A percentile compares a stretch with the other conserved stretches of the same genome.
These are phyloP conservation scores for Coturnix japonica DNA, from an alignment of 2,113 vertebrate species.

Conservation along the genomic window DNA sequence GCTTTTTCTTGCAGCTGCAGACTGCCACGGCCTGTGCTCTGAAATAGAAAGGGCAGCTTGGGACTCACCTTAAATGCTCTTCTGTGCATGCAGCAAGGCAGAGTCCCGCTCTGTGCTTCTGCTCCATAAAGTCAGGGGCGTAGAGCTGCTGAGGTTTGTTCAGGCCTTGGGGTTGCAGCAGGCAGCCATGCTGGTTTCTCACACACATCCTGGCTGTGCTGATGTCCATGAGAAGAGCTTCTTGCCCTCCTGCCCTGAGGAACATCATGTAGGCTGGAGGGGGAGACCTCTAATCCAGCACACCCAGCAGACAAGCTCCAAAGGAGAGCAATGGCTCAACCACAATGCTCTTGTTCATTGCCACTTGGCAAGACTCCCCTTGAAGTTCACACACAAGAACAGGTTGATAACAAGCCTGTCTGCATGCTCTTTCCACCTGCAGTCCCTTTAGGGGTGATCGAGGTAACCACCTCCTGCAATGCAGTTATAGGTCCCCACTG, in stretches of 20 bases:
- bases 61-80: slow-evolving; percentile 25
- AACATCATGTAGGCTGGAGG: fast-evolving
- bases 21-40: neutral
- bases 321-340: neutral
- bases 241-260: neutral
- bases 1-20: neutral
- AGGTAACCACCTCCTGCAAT: neutral
- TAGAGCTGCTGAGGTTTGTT: neutral
- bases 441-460: neutral
- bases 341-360: neutral
- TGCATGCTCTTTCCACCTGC: neutral
- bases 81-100: neutral
- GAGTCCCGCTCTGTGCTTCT: neutral
- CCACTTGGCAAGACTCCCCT: neutral
- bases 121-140: neutral
- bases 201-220: neutral
- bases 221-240: neutral
- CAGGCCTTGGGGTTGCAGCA: neutral
- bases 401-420: neutral
- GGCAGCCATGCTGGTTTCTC: neutral
- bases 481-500: fast-evolving
- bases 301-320: too few relatives aligned
- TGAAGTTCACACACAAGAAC: neutral
- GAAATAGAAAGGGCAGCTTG: slow-evolving; percentile 15
- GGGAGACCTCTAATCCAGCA: fast-evolving